Percentiles rank a stretch among this genome's conserved stretches.
Evolutionary conservation across 1,140 invertebrate genomes (phyloP).

Genomic region (Zaprionus ghesquierei): DNA sequence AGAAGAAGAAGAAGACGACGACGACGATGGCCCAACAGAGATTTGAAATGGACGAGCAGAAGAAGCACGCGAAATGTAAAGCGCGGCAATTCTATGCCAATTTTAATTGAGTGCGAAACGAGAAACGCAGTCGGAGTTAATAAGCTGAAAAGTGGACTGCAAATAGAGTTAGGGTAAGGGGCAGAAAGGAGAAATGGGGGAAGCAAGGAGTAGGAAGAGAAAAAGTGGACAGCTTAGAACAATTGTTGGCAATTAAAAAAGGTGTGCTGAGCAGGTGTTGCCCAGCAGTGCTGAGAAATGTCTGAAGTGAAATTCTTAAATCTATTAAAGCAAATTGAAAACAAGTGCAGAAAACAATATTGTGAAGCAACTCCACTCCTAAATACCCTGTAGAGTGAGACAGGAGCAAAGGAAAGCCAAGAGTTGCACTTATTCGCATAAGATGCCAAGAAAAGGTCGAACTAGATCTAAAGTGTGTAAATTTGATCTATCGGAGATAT

Average conservation of each 20-base stretch:
- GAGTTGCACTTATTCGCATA: too few relatives aligned
- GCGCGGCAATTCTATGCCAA: constrained; percentile 54
- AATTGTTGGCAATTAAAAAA: constrained; percentile 55
- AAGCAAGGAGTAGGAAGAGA: not conserved
- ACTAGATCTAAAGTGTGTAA: too few relatives aligned
- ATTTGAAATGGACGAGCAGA: constrained; percentile 11
- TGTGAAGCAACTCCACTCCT: not conserved
- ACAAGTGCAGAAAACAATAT: not conserved
- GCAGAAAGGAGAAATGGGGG: not conserved
- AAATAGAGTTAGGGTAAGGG: not conserved
- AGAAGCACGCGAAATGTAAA: constrained; percentile 50
- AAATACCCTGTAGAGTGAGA: not conserved
- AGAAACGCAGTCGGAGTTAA: constrained; percentile 40
- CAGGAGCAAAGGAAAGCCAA: too few relatives aligned
- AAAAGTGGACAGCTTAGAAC: constrained; percentile 35
- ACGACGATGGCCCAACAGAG: constrained; percentile 19
- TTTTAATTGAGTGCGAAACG: constrained; percentile 69
- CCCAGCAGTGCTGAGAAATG: not conserved
- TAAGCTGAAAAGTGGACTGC: constrained; percentile 60
- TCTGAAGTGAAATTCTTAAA: not conserved
- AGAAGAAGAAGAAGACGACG: constrained; percentile 1
- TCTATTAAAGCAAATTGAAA: not conserved
- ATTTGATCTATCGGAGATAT: too few relatives aligned
- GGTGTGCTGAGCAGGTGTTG: constrained; percentile 26
- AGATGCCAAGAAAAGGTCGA: too few relatives aligned